Conservation (phyloP, 2,113 vertebrate species). For the Clarias batrachus region DNA sequence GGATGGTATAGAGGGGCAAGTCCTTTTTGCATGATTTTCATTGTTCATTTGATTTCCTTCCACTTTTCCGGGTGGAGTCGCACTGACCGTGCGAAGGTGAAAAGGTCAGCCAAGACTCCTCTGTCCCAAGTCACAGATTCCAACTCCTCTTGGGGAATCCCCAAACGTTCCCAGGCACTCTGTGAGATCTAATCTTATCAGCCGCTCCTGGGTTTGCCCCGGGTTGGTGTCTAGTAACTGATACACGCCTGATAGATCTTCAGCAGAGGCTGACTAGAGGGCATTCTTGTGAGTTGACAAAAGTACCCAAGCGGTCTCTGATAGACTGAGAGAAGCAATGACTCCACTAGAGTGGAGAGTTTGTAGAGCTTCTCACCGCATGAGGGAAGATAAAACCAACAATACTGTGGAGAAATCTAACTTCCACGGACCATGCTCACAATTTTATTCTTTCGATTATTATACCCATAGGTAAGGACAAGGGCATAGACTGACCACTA, state of each 20-base stretch:
- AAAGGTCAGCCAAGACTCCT: background rate
- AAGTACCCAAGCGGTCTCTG: background rate
- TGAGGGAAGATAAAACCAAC: background rate
- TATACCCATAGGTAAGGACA: background rate
- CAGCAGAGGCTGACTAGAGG: background rate
- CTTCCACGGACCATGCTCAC: background rate
- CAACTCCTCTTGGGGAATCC: background rate
- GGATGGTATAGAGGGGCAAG: background rate
- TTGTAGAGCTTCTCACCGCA: background rate
- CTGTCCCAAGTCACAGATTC: background rate
- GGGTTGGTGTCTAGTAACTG: background rate
- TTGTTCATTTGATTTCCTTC: background rate
- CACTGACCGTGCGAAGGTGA: background rate
- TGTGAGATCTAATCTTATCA: background rate
- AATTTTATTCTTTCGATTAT: background rate
- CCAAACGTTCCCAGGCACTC: background rate
- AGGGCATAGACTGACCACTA: background rate
- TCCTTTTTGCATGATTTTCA: background rate
- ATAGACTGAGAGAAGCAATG: background rate
- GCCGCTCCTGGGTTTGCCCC: background rate
- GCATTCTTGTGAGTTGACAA: background rate
- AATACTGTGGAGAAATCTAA: background rate
- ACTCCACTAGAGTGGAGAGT: background rate
- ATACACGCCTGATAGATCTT: background rate
- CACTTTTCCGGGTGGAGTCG: background rate